Conservation (phyloP, 2,113 vertebrate genomes). For the Clinocottus analis region DNA sequence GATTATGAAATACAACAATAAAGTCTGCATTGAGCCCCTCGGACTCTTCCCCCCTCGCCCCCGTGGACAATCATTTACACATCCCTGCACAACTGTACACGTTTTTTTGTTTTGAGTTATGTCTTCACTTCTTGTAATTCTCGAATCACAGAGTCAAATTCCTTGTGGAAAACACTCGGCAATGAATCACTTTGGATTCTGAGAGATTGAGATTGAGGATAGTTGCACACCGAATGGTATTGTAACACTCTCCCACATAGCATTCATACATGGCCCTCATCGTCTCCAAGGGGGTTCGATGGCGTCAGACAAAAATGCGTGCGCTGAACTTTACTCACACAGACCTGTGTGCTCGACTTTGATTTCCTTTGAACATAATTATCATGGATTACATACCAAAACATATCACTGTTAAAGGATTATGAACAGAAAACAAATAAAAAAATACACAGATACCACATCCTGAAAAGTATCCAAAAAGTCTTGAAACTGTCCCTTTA, state of each 20-base stretch:
- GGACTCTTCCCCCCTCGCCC: neutral
- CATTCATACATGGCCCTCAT: neutral
- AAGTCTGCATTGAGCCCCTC: neutral
- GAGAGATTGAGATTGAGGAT: neutral
- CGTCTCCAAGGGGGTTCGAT: neutral
- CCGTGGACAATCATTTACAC: neutral
- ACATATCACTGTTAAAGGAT: neutral
- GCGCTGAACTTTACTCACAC: neutral
- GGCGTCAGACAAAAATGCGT: conserved; percentile 16
- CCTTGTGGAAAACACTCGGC: no score
- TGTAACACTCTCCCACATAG: neutral
- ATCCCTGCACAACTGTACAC: neutral
- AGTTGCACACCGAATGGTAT: neutral
- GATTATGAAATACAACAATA: neutral
- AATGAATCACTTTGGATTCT: neutral
- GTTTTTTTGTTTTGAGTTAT: no score
- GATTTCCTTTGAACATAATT: conserved; percentile 6
- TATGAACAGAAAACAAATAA: neutral
- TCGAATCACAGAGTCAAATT: no score
- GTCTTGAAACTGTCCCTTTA: conserved; percentile 40
- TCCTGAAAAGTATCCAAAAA: neutral
- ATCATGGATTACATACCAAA: neutral
- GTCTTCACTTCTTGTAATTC: no score
- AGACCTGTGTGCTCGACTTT: conserved; percentile 7
- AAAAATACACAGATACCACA: no score